Evolutionary conservation across 1,140 invertebrate genomes (phyloP).

Genomic region (Lepidostoma basale): DNA sequence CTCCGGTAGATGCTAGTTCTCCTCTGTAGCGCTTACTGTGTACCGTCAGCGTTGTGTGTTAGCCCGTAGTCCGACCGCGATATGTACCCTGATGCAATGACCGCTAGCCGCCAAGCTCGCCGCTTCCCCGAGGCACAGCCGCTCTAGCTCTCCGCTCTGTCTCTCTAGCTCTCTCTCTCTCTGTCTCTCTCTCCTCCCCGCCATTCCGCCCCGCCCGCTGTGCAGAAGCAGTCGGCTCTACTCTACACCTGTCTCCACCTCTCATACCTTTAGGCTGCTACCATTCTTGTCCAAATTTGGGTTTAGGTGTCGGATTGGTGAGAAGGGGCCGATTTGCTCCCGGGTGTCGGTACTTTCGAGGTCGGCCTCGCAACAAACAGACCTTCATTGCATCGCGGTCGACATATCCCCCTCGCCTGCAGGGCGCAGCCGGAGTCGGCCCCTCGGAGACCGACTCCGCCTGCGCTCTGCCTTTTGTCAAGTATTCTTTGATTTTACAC

Average conservation of each 20-base stretch:
- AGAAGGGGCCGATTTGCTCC: not conserved
- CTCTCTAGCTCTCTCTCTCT: constrained; percentile 38
- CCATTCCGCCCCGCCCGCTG: not conserved
- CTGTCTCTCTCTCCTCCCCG: constrained; percentile 26
- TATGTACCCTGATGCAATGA: constrained; percentile 47
- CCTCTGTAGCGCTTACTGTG: constrained; percentile 43
- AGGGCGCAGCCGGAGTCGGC: no score
- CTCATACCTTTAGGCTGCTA: not conserved
- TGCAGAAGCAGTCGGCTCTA: no score
- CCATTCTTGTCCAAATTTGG: not conserved
- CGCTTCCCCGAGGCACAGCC: constrained; percentile 22
- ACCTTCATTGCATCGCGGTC: constrained; percentile 45
- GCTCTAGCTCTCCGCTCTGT: constrained; percentile 40
- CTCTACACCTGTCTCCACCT: no score
- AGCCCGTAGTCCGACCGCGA: constrained; percentile 42
- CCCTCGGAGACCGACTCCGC: no score
- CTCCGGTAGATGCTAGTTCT: constrained; percentile 33
- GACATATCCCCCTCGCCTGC: no score
- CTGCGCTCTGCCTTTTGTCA: no score
- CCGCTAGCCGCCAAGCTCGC: constrained; percentile 4
- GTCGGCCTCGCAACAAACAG: not conserved
- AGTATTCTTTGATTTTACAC: no score
- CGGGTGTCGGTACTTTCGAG: not conserved
- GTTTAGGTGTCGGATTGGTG: not conserved
- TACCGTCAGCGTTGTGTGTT: constrained; percentile 40